These are phyloP conservation scores for Ommatoiulus sabulosus DNA, from an alignment of 2,888 invertebrate species.

Conservation along the genomic window DNA sequence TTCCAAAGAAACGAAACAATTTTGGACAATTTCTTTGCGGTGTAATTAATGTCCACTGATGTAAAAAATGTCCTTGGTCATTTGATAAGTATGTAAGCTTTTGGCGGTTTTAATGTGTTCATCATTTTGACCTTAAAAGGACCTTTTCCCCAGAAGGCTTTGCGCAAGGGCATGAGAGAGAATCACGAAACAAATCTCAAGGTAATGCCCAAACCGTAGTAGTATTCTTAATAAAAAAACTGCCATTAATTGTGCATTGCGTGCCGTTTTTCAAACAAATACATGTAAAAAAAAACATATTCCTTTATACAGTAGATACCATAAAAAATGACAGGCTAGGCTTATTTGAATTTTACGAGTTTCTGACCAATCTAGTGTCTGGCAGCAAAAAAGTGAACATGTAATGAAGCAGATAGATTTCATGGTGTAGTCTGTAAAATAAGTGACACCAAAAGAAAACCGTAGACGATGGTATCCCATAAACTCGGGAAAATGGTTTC, in stretches of 20 bases:
- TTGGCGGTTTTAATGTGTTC: conserved; percentile 12
- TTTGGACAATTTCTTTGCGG: neutral
- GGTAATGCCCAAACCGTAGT: conserved; percentile 34
- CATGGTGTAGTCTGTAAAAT: neutral
- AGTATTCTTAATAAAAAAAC: neutral
- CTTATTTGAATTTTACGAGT: neutral
- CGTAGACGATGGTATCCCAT: neutral
- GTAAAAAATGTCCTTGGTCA: conserved; percentile 6
- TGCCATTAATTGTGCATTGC: conserved; percentile 19
- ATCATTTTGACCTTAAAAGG: conserved; percentile 28
- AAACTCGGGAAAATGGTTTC: neutral
- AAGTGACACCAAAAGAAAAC: neutral
- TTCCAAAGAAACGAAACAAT: conserved; percentile 7
- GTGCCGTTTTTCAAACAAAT: neutral
- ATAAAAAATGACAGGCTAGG: conserved; percentile 18
- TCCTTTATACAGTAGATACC: conserved; percentile 21
- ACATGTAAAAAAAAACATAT: neutral
- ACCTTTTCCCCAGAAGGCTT: conserved; percentile 27
- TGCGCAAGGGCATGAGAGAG: conserved; percentile 27
- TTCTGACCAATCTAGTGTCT: neutral
- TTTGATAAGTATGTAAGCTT: conserved; percentile 1
- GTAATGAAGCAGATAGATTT: neutral
- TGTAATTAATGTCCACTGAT: neutral
- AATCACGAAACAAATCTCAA: conserved; percentile 21
- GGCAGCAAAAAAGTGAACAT: neutral